Percentiles rank a stretch among this genome's conserved stretches.
phyloP scores from a whole-genome alignment of 1,140 invertebrate genomes.

The Zeugodacus cucurbitae region DNA sequence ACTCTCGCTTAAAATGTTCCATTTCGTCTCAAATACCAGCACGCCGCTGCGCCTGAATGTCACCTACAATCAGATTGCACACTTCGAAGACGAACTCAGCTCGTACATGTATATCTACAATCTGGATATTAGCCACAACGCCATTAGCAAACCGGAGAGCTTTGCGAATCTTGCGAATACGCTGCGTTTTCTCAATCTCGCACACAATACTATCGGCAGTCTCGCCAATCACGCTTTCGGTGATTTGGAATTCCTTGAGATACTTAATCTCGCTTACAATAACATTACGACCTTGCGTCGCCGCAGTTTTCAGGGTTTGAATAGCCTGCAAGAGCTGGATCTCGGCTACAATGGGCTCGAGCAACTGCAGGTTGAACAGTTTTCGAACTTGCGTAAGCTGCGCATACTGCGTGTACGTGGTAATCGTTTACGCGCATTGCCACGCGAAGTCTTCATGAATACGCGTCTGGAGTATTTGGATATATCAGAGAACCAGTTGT shows the following conservation, averaged over 20 bases:
- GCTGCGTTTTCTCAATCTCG: conserved; percentile 75
- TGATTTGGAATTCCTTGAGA: conserved; percentile 76
- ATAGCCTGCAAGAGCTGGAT: conserved; percentile 81
- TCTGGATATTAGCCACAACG: conserved; percentile 78
- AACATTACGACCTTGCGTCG: conserved; percentile 77
- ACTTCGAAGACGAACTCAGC: conserved; percentile 70
- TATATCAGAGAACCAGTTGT: conserved; percentile 82
- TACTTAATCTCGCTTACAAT: conserved; percentile 80
- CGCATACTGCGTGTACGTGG: conserved; percentile 80
- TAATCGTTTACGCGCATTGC: conserved; percentile 81
- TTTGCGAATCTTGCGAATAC: conserved; percentile 72
- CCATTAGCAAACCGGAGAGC: conserved; percentile 73
- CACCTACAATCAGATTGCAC: conserved; percentile 75
- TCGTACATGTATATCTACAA: conserved; percentile 72
- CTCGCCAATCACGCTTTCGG: conserved; percentile 79
- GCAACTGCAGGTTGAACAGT: conserved; percentile 83
- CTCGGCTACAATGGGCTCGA: conserved; percentile 81
- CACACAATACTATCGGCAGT: conserved; percentile 78
- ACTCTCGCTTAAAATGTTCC: conserved; percentile 75
- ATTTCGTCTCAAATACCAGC: conserved; percentile 72
- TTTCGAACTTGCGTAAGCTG: conserved; percentile 80
- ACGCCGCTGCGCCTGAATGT: conserved; percentile 75
- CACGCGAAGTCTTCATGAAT: conserved; percentile 82
- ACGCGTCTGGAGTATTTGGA: conserved; percentile 84
- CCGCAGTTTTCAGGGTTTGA: conserved; percentile 79